A percentile compares a stretch with the other conserved stretches of the same genome.
These are phyloP conservation scores for Carduelis carduelis DNA, from an alignment of 2,797 vertebrate genomes.

Conservation along the genomic window DNA sequence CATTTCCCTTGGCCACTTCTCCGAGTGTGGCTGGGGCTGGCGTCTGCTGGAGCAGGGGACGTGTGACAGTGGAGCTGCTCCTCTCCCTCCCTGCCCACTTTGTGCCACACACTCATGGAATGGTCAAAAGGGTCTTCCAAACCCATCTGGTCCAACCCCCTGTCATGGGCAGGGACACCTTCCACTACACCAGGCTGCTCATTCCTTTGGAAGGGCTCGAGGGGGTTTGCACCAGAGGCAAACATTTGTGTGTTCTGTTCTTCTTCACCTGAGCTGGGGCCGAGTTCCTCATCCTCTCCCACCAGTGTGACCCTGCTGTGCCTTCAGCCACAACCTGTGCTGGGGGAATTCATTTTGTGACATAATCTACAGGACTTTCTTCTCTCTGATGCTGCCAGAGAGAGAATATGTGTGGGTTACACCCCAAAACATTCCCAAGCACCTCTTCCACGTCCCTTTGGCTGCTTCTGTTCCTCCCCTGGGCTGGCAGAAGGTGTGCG, in stretches of 20 bases:
- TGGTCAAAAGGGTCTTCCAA: neutral
- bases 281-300: neutral
- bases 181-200: rapidly evolving
- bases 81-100: neutral
- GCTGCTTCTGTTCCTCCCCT: rapidly evolving
- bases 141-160: rapidly evolving
- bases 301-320: rapidly evolving
- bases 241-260: rapidly evolving
- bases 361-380: rapidly evolving
- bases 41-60: rapidly evolving
- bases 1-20: neutral
- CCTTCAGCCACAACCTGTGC: rapidly evolving
- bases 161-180: neutral
- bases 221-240: neutral
- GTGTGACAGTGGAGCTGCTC: rapidly evolving
- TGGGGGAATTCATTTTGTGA: neutral
- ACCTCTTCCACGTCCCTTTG: rapidly evolving
- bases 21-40: rapidly evolving
- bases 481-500: rapidly evolving
- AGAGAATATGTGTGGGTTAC: rapidly evolving
- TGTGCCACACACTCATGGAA: rapidly evolving
- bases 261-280: rapidly evolving
- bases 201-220: rapidly evolving
- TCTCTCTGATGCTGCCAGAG: neutral
- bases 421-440: rapidly evolving